A percentile compares a stretch with the other conserved stretches of the same genome.
These are phyloP conservation scores for Dolichopus griseipennis DNA, from an alignment of 2,888 invertebrate species.

Conservation along the genomic window DNA sequence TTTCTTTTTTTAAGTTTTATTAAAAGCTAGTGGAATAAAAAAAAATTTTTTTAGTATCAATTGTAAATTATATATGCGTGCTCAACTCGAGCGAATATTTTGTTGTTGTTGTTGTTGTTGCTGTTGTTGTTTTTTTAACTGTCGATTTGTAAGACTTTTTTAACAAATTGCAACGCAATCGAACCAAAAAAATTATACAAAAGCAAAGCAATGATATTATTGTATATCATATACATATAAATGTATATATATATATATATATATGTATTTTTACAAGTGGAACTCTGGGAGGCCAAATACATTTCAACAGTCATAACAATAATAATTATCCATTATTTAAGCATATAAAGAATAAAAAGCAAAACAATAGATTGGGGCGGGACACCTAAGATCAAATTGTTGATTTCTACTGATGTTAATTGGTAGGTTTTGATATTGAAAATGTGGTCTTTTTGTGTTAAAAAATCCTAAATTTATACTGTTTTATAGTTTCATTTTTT, in stretches of 20 bases:
- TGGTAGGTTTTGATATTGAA: neutral
- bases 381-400: neutral
- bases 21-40: neutral
- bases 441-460: neutral
- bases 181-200: neutral
- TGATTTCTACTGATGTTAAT: slow-evolving; percentile 4
- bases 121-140: neutral
- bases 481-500: too few species aligned
- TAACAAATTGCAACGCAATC: neutral
- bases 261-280: neutral
- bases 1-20: too few species aligned
- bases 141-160: neutral
- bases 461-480: neutral
- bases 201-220: neutral
- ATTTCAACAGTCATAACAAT: slow-evolving; percentile 3
- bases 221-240: too few species aligned
- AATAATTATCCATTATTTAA: neutral
- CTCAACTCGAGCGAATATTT: slow-evolving; percentile 6
- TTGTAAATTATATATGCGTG: neutral
- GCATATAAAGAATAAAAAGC: too few species aligned
- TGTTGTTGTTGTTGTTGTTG: neutral
- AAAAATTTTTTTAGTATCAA: neutral
- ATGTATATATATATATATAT: too few species aligned
- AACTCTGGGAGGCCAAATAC: slow-evolving; percentile 1
- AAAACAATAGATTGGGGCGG: too few species aligned